A percentile compares a stretch with the other conserved stretches of the same genome.
These are phyloP conservation scores for Cichladusa arquata DNA, from an alignment of 2,113 vertebrate species.

Conservation along the genomic window DNA sequence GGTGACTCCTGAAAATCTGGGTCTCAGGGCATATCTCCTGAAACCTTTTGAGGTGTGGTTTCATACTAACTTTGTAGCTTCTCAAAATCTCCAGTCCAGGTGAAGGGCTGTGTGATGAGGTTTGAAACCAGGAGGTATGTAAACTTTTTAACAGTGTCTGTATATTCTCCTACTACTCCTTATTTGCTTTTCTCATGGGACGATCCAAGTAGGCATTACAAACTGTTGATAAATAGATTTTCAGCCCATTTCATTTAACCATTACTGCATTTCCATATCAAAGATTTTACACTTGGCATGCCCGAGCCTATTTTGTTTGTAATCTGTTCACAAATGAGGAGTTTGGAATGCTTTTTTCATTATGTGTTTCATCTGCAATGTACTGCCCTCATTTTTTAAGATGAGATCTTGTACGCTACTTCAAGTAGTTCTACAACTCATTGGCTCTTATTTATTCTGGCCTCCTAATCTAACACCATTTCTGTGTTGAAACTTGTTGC, in stretches of 20 bases:
- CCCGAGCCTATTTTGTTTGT: constrained; percentile 45
- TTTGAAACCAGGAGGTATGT: constrained; percentile 19
- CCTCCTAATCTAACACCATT: constrained; percentile 49
- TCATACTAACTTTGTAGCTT: not conserved
- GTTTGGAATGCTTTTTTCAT: constrained; percentile 48
- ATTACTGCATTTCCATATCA: constrained; percentile 65
- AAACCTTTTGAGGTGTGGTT: not conserved
- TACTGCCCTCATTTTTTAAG: constrained; percentile 46
- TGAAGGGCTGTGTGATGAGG: not conserved
- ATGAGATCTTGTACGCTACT: constrained; percentile 35
- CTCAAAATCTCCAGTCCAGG: not conserved
- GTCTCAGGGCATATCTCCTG: not conserved
- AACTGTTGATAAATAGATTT: constrained; percentile 56
- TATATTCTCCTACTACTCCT: constrained; percentile 26
- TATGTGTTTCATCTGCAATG: constrained; percentile 45
- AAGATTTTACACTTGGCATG: constrained; percentile 49
- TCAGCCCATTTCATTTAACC: constrained; percentile 49
- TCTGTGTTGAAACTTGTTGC: constrained; percentile 69
- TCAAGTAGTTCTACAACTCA: constrained; percentile 40
- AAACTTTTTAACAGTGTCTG: constrained; percentile 1
- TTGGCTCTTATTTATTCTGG: constrained; percentile 61
- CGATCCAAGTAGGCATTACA: constrained; percentile 32
- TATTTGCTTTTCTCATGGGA: constrained; percentile 67
- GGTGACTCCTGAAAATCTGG: not conserved
- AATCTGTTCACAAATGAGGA: constrained; percentile 44